Evolutionary conservation across 2,797 vertebrate species (phyloP), one percentile per base, ranked within the genome.

Genomic region (Austrolebias charrua): DNA sequence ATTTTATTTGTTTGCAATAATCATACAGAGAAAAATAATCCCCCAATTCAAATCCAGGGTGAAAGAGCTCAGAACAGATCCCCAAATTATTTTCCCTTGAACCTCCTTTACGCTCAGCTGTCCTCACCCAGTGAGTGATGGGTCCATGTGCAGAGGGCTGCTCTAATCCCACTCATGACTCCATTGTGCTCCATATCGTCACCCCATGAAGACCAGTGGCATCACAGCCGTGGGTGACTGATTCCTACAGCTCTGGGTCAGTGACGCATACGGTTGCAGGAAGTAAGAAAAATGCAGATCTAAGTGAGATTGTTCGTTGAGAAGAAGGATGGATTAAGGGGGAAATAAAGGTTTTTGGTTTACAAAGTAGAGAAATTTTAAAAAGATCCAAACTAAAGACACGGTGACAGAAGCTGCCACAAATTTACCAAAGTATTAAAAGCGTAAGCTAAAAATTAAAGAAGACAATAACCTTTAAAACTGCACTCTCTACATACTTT

Each of bases 91-190:
- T 86, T 84, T 75, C 63, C 20, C 50, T 75, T 63, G 16, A 79
- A 55, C 49, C 57, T 61, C 43, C 56, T 74, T 57, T 55, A 57
- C 70, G 59, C 75, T 78, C 79, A 84, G 83, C 81, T 86, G 79
- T 87, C 79, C 69, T 83, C 76, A 55, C 65, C 42, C 66, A 40
- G 0, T 88, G 88, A 89, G 66, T 85, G 88, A 88, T 84, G 76
- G 84, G 69, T 58, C 83, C 88, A 83, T 85, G 86, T 89, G 85
- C 71, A 51, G 64, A 58, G 69, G 42, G 69, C 66, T 16, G 55
- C 3, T 53, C 83, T 81, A 83, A 89, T 85, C 81, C 81, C 38
- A 20, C 79, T 69, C 54, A 71, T 62, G 81, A 80, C 78, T 78
- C 75, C 72, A 76, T 10, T 68, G 73, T 58, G 62, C 29, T 14